These are phyloP conservation scores for Atta cephalotes DNA, from an alignment of 1,140 invertebrate genomes.

Conservation along the genomic window DNA sequence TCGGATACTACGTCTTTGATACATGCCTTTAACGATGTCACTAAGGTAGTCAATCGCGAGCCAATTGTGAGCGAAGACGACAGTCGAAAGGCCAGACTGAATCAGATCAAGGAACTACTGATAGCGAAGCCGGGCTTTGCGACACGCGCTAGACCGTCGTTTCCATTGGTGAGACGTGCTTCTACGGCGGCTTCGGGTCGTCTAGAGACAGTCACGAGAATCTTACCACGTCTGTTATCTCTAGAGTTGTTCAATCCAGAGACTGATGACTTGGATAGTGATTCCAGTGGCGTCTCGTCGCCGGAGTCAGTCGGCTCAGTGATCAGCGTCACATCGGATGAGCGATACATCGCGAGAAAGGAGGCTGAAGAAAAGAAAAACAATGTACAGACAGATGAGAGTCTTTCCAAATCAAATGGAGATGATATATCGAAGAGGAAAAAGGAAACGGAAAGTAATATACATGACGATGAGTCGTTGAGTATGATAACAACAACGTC, in stretches of 20 bases:
- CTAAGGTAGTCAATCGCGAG: conserved; percentile 54
- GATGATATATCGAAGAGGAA: background rate
- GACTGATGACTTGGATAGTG: conserved; percentile 95
- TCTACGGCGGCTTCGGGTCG: conserved; percentile 86
- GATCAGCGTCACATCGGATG: conserved; percentile 89
- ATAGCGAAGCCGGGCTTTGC: conserved; percentile 88
- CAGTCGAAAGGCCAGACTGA: conserved; percentile 87
- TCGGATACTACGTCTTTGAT: conserved; percentile 43
- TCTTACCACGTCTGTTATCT: conserved; percentile 90
- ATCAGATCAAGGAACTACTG: conserved; percentile 90
- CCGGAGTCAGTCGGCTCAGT: conserved; percentile 95
- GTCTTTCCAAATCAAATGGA: conserved; percentile 13
- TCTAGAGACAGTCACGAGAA: conserved; percentile 86
- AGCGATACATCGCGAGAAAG: conserved; percentile 78
- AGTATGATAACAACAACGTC: background rate
- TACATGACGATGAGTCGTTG: conserved; percentile 26
- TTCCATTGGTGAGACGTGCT: conserved; percentile 88
- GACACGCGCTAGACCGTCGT: conserved; percentile 82
- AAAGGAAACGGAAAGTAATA: conserved; percentile 21
- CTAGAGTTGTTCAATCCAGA: conserved; percentile 96
- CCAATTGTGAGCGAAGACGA: conserved; percentile 77
- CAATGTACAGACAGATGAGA: conserved; percentile 17
- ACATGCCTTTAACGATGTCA: conserved; percentile 4
- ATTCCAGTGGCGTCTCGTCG: conserved; percentile 94
- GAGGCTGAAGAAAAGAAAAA: conserved; percentile 50